Percentiles rank a stretch among this genome's conserved stretches.
Evolutionary conservation across 2,113 vertebrate genomes (phyloP).

Genomic region (Oplegnathus fasciatus): DNA sequence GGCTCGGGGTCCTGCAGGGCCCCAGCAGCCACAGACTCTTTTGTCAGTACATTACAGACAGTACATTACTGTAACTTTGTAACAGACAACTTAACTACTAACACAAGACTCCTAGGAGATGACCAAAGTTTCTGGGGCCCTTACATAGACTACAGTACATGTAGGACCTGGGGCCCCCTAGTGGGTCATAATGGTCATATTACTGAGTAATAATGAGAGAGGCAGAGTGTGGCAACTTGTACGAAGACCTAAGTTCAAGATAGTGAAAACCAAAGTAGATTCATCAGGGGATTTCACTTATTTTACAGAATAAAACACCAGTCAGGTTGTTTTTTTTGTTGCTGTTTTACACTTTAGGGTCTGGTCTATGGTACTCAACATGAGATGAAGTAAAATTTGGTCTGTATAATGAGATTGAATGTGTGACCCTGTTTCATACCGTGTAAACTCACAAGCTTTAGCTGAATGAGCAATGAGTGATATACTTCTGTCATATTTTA

Average conservation of each 20-base stretch:
- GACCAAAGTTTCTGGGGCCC: background rate
- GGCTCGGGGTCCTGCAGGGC: too few relatives aligned
- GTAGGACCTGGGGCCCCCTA: constrained; percentile 17
- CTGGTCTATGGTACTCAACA: background rate
- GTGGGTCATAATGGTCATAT: constrained; percentile 42
- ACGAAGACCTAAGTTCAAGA: constrained; percentile 9
- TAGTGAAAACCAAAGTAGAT: constrained; percentile 11
- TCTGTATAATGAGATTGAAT: background rate
- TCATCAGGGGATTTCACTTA: constrained; percentile 9
- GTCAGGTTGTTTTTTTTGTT: background rate
- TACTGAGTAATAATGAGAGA: constrained; percentile 21
- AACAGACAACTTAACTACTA: background rate
- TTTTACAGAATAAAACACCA: background rate
- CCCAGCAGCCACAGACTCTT: too few relatives aligned
- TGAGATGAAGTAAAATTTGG: background rate
- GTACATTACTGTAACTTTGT: too few relatives aligned
- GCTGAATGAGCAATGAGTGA: background rate
- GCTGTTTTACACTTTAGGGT: background rate
- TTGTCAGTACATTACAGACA: too few relatives aligned
- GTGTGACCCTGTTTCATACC: background rate
- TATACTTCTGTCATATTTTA: background rate
- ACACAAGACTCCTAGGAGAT: background rate
- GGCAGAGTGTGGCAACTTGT: constrained; percentile 27
- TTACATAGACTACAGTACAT: constrained; percentile 7
- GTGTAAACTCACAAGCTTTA: background rate